phyloP scores from a whole-genome alignment of 2,113 vertebrate genomes.

The Caloenas nicobarica region DNA sequence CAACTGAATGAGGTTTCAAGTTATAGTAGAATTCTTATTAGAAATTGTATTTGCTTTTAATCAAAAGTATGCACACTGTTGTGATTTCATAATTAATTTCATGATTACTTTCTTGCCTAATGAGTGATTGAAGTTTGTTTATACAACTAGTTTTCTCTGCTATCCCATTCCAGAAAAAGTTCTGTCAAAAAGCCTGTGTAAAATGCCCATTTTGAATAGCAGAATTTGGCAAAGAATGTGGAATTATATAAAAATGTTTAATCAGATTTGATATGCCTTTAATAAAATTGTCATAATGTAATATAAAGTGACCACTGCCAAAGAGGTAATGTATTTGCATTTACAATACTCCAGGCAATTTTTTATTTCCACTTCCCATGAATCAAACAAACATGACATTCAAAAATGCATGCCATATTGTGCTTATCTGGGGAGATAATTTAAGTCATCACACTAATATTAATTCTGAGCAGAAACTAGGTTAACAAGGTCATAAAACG shows the following conservation, averaged over 20 bases:
- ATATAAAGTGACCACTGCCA: slow-evolving; percentile 12
- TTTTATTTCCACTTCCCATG: slow-evolving; percentile 46
- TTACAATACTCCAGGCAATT: not conserved
- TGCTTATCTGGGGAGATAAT: slow-evolving; percentile 22
- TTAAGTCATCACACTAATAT: slow-evolving; percentile 6
- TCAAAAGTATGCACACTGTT: not conserved
- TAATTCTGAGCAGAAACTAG: slow-evolving; percentile 29
- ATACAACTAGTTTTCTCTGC: not conserved
- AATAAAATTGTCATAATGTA: slow-evolving; percentile 13
- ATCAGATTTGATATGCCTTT: not conserved
- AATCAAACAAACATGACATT: slow-evolving; percentile 35
- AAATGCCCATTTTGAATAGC: not conserved
- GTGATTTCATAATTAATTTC: not conserved
- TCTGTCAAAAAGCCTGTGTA: not conserved
- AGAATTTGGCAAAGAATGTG: not conserved
- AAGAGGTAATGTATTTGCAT: not conserved
- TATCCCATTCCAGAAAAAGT: not conserved
- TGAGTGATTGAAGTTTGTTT: not conserved
- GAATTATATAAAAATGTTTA: not conserved
- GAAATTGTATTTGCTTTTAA: not conserved
- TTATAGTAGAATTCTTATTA: not conserved
- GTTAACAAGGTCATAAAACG: slow-evolving; percentile 20
- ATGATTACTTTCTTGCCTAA: not conserved
- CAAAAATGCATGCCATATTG: slow-evolving; percentile 25
- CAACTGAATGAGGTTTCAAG: not conserved